Evolutionary conservation across 2,113 vertebrate species (phyloP).

Genomic region (Poecilia latipinna): DNA sequence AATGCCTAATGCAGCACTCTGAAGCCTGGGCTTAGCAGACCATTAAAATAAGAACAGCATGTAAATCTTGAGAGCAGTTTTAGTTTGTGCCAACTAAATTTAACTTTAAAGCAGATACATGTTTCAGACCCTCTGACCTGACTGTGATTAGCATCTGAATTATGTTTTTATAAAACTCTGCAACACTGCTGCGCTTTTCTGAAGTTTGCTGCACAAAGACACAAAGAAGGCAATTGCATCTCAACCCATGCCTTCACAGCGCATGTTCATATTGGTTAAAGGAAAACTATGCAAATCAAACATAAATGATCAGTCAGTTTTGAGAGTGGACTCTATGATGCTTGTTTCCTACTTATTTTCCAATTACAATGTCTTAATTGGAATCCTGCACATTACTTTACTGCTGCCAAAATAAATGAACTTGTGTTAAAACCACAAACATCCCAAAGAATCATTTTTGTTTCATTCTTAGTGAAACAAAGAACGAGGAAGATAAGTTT

Average conservation of each 20-base stretch:
- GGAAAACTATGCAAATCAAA: background rate
- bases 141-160: background rate
- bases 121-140: background rate
- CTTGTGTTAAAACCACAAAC: no score
- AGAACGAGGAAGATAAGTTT: no score
- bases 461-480: no score
- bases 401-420: no score
- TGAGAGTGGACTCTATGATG: background rate
- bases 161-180: background rate
- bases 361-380: no score
- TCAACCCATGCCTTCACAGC: no score
- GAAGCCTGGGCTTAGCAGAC: background rate
- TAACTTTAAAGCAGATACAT: background rate
- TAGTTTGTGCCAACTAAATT: background rate
- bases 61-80: slow-evolving; percentile 1
- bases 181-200: background rate
- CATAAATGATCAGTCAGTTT: background rate
- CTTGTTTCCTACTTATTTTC: background rate
- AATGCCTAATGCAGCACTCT: slow-evolving; percentile 4
- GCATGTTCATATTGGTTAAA: background rate
- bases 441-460: no score
- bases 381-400: no score
- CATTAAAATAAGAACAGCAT: background rate
- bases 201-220: no score
- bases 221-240: no score